phyloP scores from a whole-genome alignment of 1,140 invertebrate species.

The Arion vulgaris region DNA sequence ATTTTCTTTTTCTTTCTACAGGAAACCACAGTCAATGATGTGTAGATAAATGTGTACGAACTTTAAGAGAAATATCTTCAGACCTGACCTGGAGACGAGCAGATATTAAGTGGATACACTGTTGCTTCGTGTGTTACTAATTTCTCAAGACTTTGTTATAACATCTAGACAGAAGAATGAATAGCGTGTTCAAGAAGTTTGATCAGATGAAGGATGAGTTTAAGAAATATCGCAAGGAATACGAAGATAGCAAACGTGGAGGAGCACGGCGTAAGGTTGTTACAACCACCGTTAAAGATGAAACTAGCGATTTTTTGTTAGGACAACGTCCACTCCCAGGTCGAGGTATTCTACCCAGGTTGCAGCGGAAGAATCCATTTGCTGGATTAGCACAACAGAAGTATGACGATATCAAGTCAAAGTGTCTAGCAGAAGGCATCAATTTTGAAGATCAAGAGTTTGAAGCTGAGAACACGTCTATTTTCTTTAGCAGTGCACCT shows the following conservation, averaged over 20 bases:
- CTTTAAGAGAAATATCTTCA: background rate
- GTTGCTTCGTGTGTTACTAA: background rate
- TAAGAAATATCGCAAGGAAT: background rate
- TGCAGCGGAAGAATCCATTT: slow-evolving; percentile 54
- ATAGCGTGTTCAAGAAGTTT: slow-evolving; percentile 10
- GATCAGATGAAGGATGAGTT: slow-evolving; percentile 12
- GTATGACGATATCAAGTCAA: slow-evolving; percentile 62
- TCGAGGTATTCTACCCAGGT: background rate
- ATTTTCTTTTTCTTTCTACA: too few relatives aligned
- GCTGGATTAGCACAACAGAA: slow-evolving; percentile 58
- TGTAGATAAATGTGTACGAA: background rate
- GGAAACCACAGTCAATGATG: background rate
- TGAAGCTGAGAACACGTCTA: slow-evolving; percentile 59
- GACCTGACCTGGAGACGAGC: background rate
- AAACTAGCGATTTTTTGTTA: background rate
- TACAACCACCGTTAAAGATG: too few relatives aligned
- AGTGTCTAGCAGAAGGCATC: slow-evolving; percentile 57
- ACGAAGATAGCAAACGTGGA: background rate
- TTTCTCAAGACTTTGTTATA: background rate
- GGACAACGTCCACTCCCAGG: background rate
- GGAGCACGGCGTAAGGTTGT: background rate
- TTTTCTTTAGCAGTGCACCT: slow-evolving; percentile 69
- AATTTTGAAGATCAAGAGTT: slow-evolving; percentile 71
- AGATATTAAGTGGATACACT: background rate
- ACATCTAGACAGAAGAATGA: background rate